Base-by-base conservation (phyloP, 2,888 invertebrate genomes). In the Nemapogon koenigi region DNA sequence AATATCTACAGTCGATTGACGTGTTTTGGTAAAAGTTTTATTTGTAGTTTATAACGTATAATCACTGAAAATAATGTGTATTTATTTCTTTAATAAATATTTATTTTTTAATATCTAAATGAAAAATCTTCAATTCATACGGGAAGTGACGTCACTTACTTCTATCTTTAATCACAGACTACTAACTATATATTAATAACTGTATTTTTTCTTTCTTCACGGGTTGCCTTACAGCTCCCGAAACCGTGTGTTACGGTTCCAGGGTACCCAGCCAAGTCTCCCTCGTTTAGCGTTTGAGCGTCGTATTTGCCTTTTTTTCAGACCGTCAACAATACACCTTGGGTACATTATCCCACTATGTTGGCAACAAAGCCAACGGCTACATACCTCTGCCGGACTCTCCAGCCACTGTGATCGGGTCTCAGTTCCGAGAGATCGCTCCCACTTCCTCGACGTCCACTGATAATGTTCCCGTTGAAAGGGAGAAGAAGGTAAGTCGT, bases 321-420 rank as follows among this genome's bases (percentile, higher is more conserved):
- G 91, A 90, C 52, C 84, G 91, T 26, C 91, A 91, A 61, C 88
- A 90, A 52, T 95, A 88, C 67, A 97, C 97, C 50, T 78, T 99
- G 53, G 97, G 98, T 2, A 94, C 97, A 0, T 73, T 99, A 38
- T 97, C 98, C 0, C 97, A 97, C 75, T 94, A 94, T 62, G 83
- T 98, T 42, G 96, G 97, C 53, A 80, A 85, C 51, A 83, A 89
- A 41, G 93, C 96, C 1, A 82, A 76, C 25, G 97, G 95, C 3
- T 99, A 99, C 78, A 88, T 91, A 45, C 86, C 94, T 41, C 80
- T 99, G 48, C 96, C 97, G 0, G 63, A 82, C 2, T 91, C 94
- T 62, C 97, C 98, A 0, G 82, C 83, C 35, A 75, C 76, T 4
- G 83, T 91, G 0, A 89, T 91, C 0, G 91, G 91, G 57, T 81